Base-by-base conservation (phyloP, 1,140 invertebrate species). In the Euura lappo region DNA sequence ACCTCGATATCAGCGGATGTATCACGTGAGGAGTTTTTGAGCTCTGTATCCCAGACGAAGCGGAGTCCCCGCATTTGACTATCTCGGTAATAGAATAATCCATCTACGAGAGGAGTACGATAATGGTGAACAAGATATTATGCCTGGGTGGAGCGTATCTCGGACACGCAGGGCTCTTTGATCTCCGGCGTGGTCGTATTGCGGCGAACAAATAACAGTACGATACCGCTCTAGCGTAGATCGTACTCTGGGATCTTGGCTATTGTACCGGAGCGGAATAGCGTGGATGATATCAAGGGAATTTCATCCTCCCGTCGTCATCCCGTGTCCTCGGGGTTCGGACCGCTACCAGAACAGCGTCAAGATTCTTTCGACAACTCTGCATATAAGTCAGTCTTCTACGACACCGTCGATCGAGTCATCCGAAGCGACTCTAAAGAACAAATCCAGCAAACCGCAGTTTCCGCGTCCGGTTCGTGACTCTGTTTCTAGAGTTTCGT, bases 121-220 rank as follows among this genome's bases (percentile, higher is more conserved):
- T 83, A 80, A 82, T 60, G 13, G 78, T 79, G 72, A 79, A 76
- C 79, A 79, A 79, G 80, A 83, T 80, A 82, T 81, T 81, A 82
- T 84, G 79, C 77, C 74, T 69, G 73, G 72, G 44, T 72, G 66
- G 71, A 74, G 75, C 72, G 72, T 82, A 82, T 84, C 75, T 76
- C 76, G 73, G 76, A 78, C 76, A 77, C 72, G 76, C 74, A 72
- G 76, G 79, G 51, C 51, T 80, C 80, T 77, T 83, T 82, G 81
- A 83, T 82, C 82, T 83, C 74, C 79, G 75, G 82, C 80, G 78
- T 83, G 76, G 69, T 73, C 78, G 73, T 80, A 79, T 75, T 76
- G 80, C 81, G 83, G 76, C 75, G 76, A 84, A 83, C 82, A 85
- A 84, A 84, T 82, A 84, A 83, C 80, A 83, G 83, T 85, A 83